These are phyloP conservation scores for Nesometra sesokonis DNA, from an alignment of 35 echinoderm and acorn worm genomes.

Conservation along the genomic window DNA sequence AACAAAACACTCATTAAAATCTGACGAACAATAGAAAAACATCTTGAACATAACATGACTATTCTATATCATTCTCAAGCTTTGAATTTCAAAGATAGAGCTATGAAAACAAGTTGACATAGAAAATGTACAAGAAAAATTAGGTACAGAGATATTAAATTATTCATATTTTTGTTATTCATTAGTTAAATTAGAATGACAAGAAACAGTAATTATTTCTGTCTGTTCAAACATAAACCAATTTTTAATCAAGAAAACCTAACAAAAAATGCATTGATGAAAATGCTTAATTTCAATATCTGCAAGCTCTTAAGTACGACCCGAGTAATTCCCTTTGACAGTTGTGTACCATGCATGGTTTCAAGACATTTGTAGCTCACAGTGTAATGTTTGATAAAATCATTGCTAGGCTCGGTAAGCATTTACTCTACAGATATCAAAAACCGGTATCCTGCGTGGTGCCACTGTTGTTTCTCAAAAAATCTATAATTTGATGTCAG, in stretches of 20 bases:
- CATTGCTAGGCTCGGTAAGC: not conserved
- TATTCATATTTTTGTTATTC: too few relatives aligned
- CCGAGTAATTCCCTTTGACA: not conserved
- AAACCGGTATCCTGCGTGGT: not conserved
- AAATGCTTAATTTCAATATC: not conserved
- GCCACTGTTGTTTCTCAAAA: not conserved
- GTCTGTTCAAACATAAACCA: not conserved
- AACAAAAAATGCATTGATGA: not conserved
- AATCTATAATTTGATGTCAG: not conserved
- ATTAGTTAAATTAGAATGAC: too few relatives aligned
- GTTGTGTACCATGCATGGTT: not conserved
- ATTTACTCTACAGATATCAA: not conserved
- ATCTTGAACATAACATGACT: too few relatives aligned
- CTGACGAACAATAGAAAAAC: too few relatives aligned
- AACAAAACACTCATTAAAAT: not conserved
- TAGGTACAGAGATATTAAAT: too few relatives aligned
- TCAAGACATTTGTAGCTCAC: not conserved
- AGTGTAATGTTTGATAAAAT: not conserved
- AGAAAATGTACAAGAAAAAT: too few relatives aligned
- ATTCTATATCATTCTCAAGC: too few relatives aligned
- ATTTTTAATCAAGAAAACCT: not conserved
- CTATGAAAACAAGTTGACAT: too few relatives aligned
- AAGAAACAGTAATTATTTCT: not conserved
- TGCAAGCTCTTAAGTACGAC: not conserved
- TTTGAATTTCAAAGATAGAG: too few relatives aligned